Percentiles rank a stretch among this genome's conserved stretches.
phyloP scores from a whole-genome alignment of 2,888 invertebrate genomes.

The Linnaemya tessellans region DNA sequence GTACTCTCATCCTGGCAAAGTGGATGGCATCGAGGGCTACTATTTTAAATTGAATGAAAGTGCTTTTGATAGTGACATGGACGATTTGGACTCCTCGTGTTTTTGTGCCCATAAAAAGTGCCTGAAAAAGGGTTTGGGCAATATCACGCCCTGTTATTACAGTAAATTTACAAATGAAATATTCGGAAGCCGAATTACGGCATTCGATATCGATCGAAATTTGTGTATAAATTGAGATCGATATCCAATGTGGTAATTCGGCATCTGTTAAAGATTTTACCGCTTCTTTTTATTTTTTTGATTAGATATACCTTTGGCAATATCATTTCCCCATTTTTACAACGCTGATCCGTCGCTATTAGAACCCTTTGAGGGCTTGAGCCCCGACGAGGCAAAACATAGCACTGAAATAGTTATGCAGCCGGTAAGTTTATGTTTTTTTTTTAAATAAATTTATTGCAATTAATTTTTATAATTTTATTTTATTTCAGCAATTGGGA shows the following conservation, averaged over 20 bases:
- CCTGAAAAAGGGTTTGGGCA: slow-evolving; percentile 86
- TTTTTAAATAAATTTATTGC: background rate
- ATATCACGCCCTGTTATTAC: slow-evolving; percentile 88
- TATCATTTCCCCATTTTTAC: slow-evolving; percentile 89
- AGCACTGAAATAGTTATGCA: slow-evolving; percentile 87
- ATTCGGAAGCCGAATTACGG: too few species aligned
- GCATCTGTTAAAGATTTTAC: too few species aligned
- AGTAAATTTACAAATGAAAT: slow-evolving; percentile 84
- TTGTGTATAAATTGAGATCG: too few species aligned
- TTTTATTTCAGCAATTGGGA: slow-evolving; percentile 85
- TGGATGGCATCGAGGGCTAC: slow-evolving; percentile 85
- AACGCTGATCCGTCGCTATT: slow-evolving; percentile 86
- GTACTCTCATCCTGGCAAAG: slow-evolving; percentile 81
- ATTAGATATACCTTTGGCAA: slow-evolving; percentile 88
- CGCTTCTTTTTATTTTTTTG: background rate
- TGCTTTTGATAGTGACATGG: slow-evolving; percentile 85
- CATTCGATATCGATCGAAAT: too few species aligned
- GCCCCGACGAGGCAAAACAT: slow-evolving; percentile 85
- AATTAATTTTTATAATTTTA: background rate
- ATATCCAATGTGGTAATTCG: too few species aligned
- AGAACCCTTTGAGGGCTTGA: slow-evolving; percentile 86
- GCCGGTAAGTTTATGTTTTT: slow-evolving; percentile 85
- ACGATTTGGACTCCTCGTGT: slow-evolving; percentile 87
- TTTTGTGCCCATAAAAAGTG: slow-evolving; percentile 85
- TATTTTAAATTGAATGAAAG: slow-evolving; percentile 86